These are phyloP conservation scores for Aphelenchoides fujianensis DNA, from an alignment of 1,140 invertebrate genomes.

Conservation along the genomic window DNA sequence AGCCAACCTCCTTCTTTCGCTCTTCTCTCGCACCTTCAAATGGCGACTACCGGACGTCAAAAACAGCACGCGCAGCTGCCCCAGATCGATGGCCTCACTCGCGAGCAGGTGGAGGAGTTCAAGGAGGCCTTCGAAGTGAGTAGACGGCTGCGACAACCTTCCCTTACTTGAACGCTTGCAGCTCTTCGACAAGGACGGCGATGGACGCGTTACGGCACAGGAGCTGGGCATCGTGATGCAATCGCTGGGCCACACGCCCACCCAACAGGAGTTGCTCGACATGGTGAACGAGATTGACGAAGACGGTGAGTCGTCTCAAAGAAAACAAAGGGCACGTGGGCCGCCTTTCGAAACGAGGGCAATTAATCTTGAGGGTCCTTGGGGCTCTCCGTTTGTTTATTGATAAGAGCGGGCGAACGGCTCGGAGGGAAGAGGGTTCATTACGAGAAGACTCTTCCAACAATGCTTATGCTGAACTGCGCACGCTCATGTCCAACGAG, in stretches of 20 bases:
- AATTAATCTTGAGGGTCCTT: too few relatives aligned
- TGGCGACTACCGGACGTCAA: neutral
- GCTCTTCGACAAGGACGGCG: constrained; percentile 72
- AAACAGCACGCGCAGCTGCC: constrained; percentile 21
- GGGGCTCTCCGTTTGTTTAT: too few relatives aligned
- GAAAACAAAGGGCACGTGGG: too few relatives aligned
- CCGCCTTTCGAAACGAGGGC: too few relatives aligned
- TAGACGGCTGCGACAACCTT: constrained; percentile 1
- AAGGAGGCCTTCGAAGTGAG: constrained; percentile 87
- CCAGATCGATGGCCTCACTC: constrained; percentile 42
- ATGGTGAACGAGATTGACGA: constrained; percentile 99
- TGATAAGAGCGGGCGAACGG: too few relatives aligned
- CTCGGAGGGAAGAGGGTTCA: too few relatives aligned
- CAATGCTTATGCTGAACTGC: too few relatives aligned
- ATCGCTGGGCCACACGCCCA: constrained; percentile 95
- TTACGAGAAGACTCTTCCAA: too few relatives aligned
- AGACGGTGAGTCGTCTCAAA: constrained; percentile 71
- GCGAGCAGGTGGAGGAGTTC: constrained; percentile 71
- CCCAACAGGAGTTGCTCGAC: constrained; percentile 95
- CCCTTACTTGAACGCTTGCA: constrained; percentile 34
- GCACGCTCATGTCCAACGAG: neutral
- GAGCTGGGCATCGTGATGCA: constrained; percentile 86
- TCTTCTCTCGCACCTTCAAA: neutral
- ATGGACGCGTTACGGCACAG: constrained; percentile 94
- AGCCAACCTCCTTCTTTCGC: neutral